Base-by-base conservation (phyloP, 2,888 invertebrate genomes). In the Deilephila elpenor region DNA sequence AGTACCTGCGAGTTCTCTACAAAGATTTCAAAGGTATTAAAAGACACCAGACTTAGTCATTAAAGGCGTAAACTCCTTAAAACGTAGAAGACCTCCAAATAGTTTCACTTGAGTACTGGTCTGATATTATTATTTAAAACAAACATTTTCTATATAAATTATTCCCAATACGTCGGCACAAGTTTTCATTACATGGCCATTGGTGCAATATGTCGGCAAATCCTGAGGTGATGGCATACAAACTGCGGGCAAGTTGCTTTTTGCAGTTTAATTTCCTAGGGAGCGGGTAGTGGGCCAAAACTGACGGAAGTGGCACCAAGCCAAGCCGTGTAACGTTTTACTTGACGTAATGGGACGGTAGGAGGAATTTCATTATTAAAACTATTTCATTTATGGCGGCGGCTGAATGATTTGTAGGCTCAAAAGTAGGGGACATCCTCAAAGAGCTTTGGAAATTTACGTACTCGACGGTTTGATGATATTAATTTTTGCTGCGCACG, bases 281-380 rank as follows among this genome's bases (percentile, higher is more conserved):
- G 59, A 70, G 37, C 25, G 70, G 71, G 61, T 60, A 73, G 34
- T 32, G 56, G 44, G 73, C 71, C 71, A 73, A 73, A 71, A 71
- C 37, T 59, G 71, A 70, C 61, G 62, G 80, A 80, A 84, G 86
- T 92, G 92, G 91, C 92, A 88, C 78, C 25, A 80, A 78, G 91
- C 92, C 92, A 90, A 90, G 83, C 88, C 88, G 85, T 85, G 80
- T 79, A 82, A 86, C 85, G 87, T 86, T 83, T 78, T 76, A 82
- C 80, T 83, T 82, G 78, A 83, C 79, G 79, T 86, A 89, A 86
- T 83, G 87, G 88, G 82, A 82, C 83, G 83, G 79, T 78, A 77
- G 75, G 78, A 85, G 86, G 91, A 92, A 93, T 92, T 92, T 90
- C 88, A 92, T 92, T 91, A 92, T 88, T 86, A 85, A 88, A 89